These are phyloP conservation scores for Therioaphis trifolii DNA, from an alignment of 2,888 invertebrate species.

Conservation along the genomic window DNA sequence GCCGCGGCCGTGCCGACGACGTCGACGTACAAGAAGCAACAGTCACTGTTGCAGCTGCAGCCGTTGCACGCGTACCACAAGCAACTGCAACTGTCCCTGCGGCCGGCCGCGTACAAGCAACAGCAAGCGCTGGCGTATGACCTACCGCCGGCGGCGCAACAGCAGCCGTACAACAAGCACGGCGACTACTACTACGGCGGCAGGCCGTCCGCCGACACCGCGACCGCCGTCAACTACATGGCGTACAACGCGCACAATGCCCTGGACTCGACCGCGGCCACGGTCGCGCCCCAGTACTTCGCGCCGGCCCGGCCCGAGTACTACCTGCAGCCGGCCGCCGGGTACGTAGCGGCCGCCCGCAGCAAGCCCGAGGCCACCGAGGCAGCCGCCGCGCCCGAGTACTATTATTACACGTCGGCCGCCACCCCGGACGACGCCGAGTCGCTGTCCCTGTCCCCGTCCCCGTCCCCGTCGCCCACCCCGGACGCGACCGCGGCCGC, in stretches of 20 bases:
- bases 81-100: too few relatives aligned
- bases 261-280: background rate
- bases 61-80: slow-evolving; percentile 64
- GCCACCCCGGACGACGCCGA: too few relatives aligned
- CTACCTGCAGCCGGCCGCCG: too few relatives aligned
- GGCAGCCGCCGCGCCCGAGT: slow-evolving; percentile 23
- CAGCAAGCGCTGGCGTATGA: slow-evolving; percentile 6
- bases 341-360: background rate
- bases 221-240: slow-evolving; percentile 48
- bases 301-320: slow-evolving; percentile 5
- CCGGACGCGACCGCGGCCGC: background rate
- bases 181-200: too few relatives aligned
- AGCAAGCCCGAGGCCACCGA: background rate
- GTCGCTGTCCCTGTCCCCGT: slow-evolving; percentile 5
- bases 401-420: slow-evolving; percentile 34
- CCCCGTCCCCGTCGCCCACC: background rate
- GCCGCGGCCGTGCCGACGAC: slow-evolving; percentile 64
- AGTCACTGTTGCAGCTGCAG: too few relatives aligned
- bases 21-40: slow-evolving; percentile 63
- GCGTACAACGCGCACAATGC: background rate
- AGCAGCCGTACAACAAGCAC: too few relatives aligned
- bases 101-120: slow-evolving; percentile 61
- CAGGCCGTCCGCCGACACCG: slow-evolving; percentile 35
- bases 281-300: slow-evolving; percentile 24
- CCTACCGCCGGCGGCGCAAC: slow-evolving; percentile 64